Conservation (phyloP, 2,888 invertebrate species). For the Ephialtes manifestator region DNA sequence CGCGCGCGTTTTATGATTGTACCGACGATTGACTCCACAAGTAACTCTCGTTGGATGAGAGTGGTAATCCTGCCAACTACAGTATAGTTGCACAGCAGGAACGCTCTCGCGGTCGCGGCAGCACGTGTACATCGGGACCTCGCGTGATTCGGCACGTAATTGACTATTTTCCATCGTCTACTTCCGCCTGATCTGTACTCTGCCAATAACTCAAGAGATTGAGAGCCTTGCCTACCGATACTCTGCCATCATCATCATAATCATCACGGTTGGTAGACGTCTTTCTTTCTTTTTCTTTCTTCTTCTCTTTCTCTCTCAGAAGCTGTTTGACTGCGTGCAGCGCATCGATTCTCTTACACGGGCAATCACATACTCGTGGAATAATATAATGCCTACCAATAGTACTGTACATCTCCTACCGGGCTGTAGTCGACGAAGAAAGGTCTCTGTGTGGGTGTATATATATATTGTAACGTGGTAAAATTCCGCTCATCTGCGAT, state of each 20-base stretch:
- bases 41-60: slow-evolving; percentile 14
- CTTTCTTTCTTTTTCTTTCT: slow-evolving; percentile 14
- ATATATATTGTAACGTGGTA: too few relatives aligned
- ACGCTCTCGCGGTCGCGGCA: not conserved
- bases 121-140: slow-evolving; percentile 48
- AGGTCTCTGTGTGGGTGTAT: not conserved
- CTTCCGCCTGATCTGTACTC: slow-evolving; percentile 56
- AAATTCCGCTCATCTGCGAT: too few relatives aligned
- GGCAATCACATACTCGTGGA: slow-evolving; percentile 61
- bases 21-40: not conserved
- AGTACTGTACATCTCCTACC: slow-evolving; percentile 15
- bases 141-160: slow-evolving; percentile 67
- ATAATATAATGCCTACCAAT: slow-evolving; percentile 43
- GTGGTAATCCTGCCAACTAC: not conserved
- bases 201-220: slow-evolving; percentile 45
- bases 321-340: not conserved
- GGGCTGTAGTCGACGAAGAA: not conserved
- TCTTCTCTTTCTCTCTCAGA: not conserved
- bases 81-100: not conserved
- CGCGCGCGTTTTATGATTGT: slow-evolving; percentile 24
- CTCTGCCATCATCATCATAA: slow-evolving; percentile 14
- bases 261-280: slow-evolving; percentile 31
- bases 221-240: slow-evolving; percentile 55
- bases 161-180: slow-evolving; percentile 66
- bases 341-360: slow-evolving; percentile 48